phyloP scores from a whole-genome alignment of 53 echinoderm and acorn worm genomes.

The Crossaster papposus region DNA sequence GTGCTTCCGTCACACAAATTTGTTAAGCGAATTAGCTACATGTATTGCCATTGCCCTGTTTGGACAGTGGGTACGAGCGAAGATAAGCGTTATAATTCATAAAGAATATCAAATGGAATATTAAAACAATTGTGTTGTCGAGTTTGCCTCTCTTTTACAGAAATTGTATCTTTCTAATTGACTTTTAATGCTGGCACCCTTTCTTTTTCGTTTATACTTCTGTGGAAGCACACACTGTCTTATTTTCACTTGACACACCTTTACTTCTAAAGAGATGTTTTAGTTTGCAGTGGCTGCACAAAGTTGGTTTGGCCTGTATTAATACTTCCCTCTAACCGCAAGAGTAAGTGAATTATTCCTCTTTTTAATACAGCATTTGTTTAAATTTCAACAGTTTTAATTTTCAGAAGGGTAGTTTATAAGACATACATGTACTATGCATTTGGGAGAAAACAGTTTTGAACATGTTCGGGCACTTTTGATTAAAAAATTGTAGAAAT shows the following conservation, averaged over 20 bases:
- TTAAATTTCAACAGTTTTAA: neutral
- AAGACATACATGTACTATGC: neutral
- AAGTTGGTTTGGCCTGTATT: conserved; percentile 25
- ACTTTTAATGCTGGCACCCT: neutral
- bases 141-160: neutral
- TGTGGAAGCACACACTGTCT: neutral
- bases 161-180: neutral
- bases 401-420: neutral
- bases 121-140: neutral
- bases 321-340: conserved; percentile 8
- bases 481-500: no score
- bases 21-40: neutral
- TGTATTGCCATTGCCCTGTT: no score
- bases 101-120: neutral
- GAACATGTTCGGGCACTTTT: neutral
- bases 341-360: conserved; percentile 24
- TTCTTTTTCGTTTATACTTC: neutral
- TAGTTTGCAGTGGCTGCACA: conserved; percentile 53
- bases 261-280: conserved; percentile 13
- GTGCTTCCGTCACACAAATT: no score
- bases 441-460: neutral
- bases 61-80: no score
- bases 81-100: neutral
- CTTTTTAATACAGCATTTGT: neutral
- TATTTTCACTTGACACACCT: neutral